Conservation (phyloP, 2,888 invertebrate genomes). For the Agrochola litura region DNA sequence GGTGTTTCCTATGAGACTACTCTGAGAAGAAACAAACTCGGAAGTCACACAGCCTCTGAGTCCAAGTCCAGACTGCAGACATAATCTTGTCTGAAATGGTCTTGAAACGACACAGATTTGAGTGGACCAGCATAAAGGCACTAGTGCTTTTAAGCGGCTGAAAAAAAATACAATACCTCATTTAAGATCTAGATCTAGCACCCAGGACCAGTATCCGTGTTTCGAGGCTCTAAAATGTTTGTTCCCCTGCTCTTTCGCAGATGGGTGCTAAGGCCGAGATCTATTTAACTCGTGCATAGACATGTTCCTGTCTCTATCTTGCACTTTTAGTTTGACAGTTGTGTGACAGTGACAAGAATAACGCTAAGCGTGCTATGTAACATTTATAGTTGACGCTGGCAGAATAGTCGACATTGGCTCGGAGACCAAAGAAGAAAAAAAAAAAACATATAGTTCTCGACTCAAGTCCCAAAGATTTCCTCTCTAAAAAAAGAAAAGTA, state of each 20-base stretch:
- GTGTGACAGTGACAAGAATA: not conserved
- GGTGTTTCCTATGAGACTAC: not conserved
- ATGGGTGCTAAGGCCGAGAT: not conserved
- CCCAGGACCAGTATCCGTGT: too few species aligned
- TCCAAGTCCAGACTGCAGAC: too few species aligned
- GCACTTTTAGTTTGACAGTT: not conserved
- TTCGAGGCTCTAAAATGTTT: not conserved
- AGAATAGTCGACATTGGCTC: too few species aligned
- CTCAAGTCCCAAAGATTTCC: not conserved
- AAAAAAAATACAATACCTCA: not conserved
- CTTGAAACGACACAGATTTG: not conserved
- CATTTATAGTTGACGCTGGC: too few species aligned
- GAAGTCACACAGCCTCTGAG: too few species aligned
- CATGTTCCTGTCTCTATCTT: not conserved
- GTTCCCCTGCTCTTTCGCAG: not conserved
- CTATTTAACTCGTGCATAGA: not conserved
- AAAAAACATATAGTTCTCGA: not conserved
- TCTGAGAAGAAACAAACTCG: not conserved
- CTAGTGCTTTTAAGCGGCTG: not conserved
- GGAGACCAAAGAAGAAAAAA: too few species aligned
- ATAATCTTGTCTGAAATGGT: not conserved
- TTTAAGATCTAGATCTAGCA: not conserved
- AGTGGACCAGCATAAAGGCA: not conserved
- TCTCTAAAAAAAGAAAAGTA: conserved; percentile 5
- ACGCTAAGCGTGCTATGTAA: not conserved